Conservation (phyloP, 92 coral and sea anemone genomes). For the Actinostola sp. region DNA sequence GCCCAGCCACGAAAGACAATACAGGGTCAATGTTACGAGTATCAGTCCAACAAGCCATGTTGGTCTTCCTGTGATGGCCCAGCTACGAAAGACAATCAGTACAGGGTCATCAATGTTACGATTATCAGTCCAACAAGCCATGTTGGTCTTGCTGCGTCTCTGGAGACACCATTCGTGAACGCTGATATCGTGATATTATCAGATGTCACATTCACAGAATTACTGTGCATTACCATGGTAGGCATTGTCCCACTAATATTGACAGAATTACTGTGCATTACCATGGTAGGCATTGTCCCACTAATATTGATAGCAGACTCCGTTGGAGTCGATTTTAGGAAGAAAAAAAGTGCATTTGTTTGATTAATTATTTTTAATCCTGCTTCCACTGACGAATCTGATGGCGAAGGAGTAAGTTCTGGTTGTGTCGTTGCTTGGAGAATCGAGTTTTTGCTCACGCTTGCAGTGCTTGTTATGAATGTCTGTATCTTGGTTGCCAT, state of each 20-base stretch:
- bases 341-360: no score
- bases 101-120: not conserved
- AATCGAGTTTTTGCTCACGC: no score
- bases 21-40: no score
- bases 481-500: no score
- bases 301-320: not conserved
- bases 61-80: conserved; percentile 1
- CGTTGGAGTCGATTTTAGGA: not conserved
- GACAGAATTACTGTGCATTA: not conserved
- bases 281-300: not conserved
- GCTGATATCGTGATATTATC: conserved; percentile 1
- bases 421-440: no score
- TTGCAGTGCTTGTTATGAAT: no score
- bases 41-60: not conserved
- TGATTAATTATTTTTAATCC: not conserved
- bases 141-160: not conserved
- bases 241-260: not conserved
- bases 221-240: not conserved
- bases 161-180: not conserved
- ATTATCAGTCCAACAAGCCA: not conserved
- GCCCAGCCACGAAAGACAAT: no score
- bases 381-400: not conserved
- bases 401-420: not conserved
- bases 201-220: not conserved
- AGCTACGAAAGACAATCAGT: not conserved